Conservation (phyloP, 2,797 vertebrate genomes). For the Phataginus tricuspis region DNA sequence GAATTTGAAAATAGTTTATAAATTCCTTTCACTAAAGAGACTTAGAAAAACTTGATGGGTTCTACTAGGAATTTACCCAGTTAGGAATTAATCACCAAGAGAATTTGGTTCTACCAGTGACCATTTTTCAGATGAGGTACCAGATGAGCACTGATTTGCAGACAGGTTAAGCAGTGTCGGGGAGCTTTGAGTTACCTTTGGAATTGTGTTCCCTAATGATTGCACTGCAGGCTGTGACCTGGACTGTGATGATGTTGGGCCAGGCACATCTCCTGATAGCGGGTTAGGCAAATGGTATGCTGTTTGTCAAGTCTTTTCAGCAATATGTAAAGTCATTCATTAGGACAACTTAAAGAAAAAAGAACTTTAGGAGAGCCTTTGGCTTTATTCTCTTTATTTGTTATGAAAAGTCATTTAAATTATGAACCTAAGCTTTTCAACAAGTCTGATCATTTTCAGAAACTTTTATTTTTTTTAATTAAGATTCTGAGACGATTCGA, state of each 20-base stretch:
- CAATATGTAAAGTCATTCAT: neutral
- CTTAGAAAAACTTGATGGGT: neutral
- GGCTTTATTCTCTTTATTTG: neutral
- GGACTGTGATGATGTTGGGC: neutral
- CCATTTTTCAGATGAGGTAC: neutral
- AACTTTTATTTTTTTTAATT: slow-evolving; percentile 67
- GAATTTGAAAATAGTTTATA: slow-evolving; percentile 24
- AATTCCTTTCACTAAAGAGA: slow-evolving; percentile 27
- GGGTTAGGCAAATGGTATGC: neutral
- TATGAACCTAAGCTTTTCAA: neutral
- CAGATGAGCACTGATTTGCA: neutral
- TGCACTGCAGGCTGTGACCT: neutral
- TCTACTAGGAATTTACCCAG: neutral
- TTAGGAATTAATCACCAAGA: neutral
- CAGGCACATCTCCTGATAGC: neutral
- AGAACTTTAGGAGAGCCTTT: neutral
- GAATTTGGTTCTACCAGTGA: neutral
- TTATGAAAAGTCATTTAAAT: slow-evolving; percentile 22
- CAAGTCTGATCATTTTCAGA: slow-evolving; percentile 44
- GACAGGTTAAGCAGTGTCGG: neutral
- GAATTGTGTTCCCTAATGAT: neutral
- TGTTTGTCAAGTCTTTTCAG: neutral
- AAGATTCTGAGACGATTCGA: slow-evolving; percentile 99
- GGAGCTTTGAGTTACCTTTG: neutral
- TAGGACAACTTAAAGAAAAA: neutral